phyloP scores from a whole-genome alignment of 1,140 invertebrate species.

The Pachyrhynchus sulphureomaculatus region DNA sequence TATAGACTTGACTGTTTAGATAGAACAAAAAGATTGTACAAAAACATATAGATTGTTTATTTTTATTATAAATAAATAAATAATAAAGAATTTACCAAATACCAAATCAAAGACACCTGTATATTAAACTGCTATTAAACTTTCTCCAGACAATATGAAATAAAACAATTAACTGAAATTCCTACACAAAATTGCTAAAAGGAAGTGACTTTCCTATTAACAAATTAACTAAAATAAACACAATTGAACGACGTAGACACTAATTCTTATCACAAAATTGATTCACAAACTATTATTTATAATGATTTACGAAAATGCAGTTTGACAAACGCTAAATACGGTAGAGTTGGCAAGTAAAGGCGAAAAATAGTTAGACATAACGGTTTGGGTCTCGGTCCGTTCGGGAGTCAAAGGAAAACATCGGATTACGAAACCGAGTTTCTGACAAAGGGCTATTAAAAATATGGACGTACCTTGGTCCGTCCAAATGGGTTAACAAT shows the following conservation, averaged over 20 bases:
- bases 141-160: slow-evolving; percentile 1
- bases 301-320: neutral
- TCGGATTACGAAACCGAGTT: slow-evolving; percentile 43
- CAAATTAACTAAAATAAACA: slow-evolving; percentile 8
- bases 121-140: neutral
- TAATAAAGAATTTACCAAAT: no score
- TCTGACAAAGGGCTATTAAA: slow-evolving; percentile 11
- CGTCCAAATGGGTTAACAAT: slow-evolving; percentile 67
- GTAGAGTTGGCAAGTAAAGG: slow-evolving; percentile 12
- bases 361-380: slow-evolving; percentile 35
- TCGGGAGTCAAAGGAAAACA: slow-evolving; percentile 41
- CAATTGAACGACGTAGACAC: neutral
- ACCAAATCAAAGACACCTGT: no score
- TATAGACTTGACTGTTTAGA: no score
- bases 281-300: neutral
- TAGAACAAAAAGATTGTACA: no score
- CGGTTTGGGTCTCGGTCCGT: slow-evolving; percentile 31
- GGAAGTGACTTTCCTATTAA: neutral
- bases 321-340: neutral
- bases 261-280: neutral
- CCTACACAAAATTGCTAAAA: neutral
- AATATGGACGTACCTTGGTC: slow-evolving; percentile 59
- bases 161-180: slow-evolving; percentile 9
- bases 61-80: no score
- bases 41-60: no score